Evolutionary conservation across 2,797 vertebrate genomes (phyloP).

Genomic region (Clarias platycephalus): DNA sequence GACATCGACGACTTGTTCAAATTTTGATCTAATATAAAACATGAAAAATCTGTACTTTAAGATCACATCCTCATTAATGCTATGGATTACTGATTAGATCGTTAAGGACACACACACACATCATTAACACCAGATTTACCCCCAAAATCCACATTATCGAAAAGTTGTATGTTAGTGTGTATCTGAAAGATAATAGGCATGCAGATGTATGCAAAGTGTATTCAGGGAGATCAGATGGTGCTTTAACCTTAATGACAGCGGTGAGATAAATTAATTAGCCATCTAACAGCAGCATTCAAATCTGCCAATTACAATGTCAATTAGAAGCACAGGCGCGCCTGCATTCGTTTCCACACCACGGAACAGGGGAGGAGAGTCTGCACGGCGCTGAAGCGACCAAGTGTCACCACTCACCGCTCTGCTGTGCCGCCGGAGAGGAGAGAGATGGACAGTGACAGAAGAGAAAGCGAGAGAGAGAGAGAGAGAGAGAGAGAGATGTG

Average conservation of each 20-base stretch:
- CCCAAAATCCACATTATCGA: constrained; percentile 58
- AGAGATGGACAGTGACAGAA: constrained; percentile 52
- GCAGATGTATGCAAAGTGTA: constrained; percentile 80
- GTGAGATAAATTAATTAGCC: constrained; percentile 83
- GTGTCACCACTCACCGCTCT: constrained; percentile 46
- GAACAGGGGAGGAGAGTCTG: constrained; percentile 30
- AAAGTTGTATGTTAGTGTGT: constrained; percentile 60
- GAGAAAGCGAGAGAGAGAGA: constrained; percentile 52
- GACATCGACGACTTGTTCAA: background rate
- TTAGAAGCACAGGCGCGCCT: constrained; percentile 74
- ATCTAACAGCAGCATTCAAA: constrained; percentile 78
- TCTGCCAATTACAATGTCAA: constrained; percentile 83
- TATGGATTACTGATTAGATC: constrained; percentile 49
- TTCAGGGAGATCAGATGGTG: constrained; percentile 79
- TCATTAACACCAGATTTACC: constrained; percentile 55
- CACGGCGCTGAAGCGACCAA: constrained; percentile 56
- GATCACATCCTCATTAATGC: constrained; percentile 50
- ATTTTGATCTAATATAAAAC: background rate
- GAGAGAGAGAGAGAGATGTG: constrained; percentile 34
- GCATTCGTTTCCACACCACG: constrained; percentile 61
- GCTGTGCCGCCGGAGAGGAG: constrained; percentile 66
- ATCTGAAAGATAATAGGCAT: constrained; percentile 70
- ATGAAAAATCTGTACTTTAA: background rate
- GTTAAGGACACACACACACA: constrained; percentile 46
- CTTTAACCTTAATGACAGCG: constrained; percentile 82